A percentile compares a stretch with the other conserved stretches of the same genome.
Evolutionary conservation across 2,888 invertebrate genomes (phyloP).

Genomic region (Lutraria lutraria): DNA sequence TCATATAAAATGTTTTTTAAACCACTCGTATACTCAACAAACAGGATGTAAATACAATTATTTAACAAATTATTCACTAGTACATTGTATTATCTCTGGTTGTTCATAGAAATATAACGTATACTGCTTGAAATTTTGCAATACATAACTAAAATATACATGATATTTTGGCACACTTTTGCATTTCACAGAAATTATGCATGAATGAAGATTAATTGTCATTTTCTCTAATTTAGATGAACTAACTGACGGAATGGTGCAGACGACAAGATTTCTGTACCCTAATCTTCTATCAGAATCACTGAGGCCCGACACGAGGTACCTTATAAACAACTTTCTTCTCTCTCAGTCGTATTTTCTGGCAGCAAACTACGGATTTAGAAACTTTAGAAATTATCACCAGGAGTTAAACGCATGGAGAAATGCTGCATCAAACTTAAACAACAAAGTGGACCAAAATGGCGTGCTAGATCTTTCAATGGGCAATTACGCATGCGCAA

Average conservation of each 20-base stretch:
- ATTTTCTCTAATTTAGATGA: background rate
- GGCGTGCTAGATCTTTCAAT: slow-evolving; percentile 62
- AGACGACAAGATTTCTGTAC: slow-evolving; percentile 43
- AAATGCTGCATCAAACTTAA: background rate
- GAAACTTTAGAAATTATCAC: slow-evolving; percentile 30
- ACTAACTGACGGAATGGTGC: slow-evolving; percentile 3
- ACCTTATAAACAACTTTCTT: slow-evolving; percentile 70
- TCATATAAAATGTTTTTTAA: too few relatives aligned
- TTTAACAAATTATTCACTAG: too few relatives aligned
- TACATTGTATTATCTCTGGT: too few relatives aligned
- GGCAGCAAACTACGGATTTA: slow-evolving; percentile 55
- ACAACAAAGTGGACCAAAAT: slow-evolving; percentile 45
- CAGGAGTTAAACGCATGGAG: slow-evolving; percentile 15
- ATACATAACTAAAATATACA: too few relatives aligned
- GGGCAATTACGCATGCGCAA: slow-evolving; percentile 75
- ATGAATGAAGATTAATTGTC: too few relatives aligned
- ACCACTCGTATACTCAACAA: too few relatives aligned
- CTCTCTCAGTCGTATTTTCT: slow-evolving; percentile 67
- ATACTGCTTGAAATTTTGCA: too few relatives aligned
- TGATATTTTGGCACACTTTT: too few relatives aligned
- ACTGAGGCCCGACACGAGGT: slow-evolving; percentile 59
- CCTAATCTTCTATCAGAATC: slow-evolving; percentile 49
- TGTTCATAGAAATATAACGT: too few relatives aligned
- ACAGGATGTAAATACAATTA: too few relatives aligned
- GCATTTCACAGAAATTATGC: too few relatives aligned